Base-by-base conservation (phyloP, 2,888 invertebrate genomes). In the Steromphala cineraria region DNA sequence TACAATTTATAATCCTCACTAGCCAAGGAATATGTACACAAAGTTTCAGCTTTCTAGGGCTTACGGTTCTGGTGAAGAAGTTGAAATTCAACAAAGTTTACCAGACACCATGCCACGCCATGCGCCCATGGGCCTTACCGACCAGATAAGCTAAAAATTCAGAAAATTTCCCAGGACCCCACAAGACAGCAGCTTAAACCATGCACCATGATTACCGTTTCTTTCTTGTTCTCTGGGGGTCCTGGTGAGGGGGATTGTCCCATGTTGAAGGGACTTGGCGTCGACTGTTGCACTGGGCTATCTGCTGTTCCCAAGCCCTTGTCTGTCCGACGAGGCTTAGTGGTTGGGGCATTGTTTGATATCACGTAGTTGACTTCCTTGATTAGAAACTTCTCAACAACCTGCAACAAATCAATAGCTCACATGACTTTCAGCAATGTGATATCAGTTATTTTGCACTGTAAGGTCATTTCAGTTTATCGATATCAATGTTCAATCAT, bases 251-350 rank as follows among this genome's bases (percentile, higher is more conserved):
- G 90, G 0, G 89, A 89, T 7, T 88, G 87, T 7, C 87, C 89
- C 84, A 89, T 84, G 86, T 88, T 91, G 80, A 91, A 92, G 10
- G 92, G 92, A 81, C 91, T 91, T 3, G 91, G 89, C 21, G 87
- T 86, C n/a, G 82, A 85, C 28, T 53, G 53, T 21, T 84, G 82
- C 2, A 88, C 85, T 5, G 89, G 89, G 77, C 89, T 89, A 10
- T 82, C 84, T 24, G 89, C 55, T 2, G 55, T 24, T 5, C n/a
- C 55, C 17, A 8, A 3, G 15, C 55, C 53, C 76, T 76, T 76
- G 4, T 76, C 76, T 24, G 21, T 8, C 21, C 36, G 53, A 28
- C 36, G 53, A 7, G 24, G 76, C 24, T 36, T 21, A 24, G 80
- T 87, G 36, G 87, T 80, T n/a, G 85, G 84, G 53, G 86, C 86